Percentiles rank a stretch among this genome's conserved stretches.
Conservation (phyloP, 2,888 invertebrate species). For the Cremastinae sp. region DNA sequence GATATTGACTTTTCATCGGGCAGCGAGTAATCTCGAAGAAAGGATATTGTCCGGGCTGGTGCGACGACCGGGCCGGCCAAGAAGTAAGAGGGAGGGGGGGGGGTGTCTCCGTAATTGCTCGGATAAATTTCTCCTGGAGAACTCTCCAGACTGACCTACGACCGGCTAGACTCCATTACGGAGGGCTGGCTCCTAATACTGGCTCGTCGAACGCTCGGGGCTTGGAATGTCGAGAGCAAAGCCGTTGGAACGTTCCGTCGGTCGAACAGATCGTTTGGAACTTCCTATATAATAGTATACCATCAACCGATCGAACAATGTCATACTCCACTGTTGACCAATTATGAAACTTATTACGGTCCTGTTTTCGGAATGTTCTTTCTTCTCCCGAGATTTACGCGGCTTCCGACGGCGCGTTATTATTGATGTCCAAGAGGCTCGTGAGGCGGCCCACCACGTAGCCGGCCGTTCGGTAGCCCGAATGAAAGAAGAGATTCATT, state of each 20-base stretch:
- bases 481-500: constrained; percentile 51
- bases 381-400: too few species aligned
- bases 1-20: constrained; percentile 60
- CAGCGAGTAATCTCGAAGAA: constrained; percentile 61
- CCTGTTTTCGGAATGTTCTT: too few species aligned
- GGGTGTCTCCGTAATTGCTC: constrained; percentile 52
- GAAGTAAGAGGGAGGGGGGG: constrained; percentile 17
- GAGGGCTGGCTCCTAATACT: constrained; percentile 28
- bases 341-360: too few species aligned
- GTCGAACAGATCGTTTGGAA: constrained; percentile 1
- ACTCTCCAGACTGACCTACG: constrained; percentile 50
- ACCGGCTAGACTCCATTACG: constrained; percentile 33
- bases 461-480: constrained; percentile 64
- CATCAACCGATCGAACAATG: too few species aligned
- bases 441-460: constrained; percentile 6
- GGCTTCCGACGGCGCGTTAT: too few species aligned
- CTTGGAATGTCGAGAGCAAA: constrained; percentile 38
- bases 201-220: constrained; percentile 1
- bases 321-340: too few species aligned
- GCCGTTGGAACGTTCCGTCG: constrained; percentile 4
- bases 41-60: constrained; percentile 57
- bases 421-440: constrained; percentile 1
- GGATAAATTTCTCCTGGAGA: constrained; percentile 50
- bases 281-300: constrained; percentile 1
- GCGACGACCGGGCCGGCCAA: not conserved